Percentiles rank a stretch among this genome's conserved stretches.
phyloP scores from a whole-genome alignment of 1,140 invertebrate genomes.

The Lasioglossum albipes region DNA sequence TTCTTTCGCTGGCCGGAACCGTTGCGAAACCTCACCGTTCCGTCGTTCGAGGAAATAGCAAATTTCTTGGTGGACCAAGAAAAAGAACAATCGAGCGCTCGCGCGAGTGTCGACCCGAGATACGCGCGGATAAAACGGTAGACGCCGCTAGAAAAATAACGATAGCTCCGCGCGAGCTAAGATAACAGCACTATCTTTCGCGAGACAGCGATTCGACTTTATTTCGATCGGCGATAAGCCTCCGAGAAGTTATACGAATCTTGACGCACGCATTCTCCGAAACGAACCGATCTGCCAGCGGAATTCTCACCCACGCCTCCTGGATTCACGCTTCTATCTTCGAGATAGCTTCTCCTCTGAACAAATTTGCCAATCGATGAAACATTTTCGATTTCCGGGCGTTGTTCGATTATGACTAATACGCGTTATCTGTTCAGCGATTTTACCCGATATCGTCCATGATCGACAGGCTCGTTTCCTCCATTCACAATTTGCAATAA shows the following conservation, averaged over 20 bases:
- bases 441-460: too few relatives aligned
- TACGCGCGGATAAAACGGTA: too few relatives aligned
- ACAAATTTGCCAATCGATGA: too few relatives aligned
- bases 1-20: not conserved
- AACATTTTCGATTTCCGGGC: too few relatives aligned
- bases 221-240: slow-evolving; percentile 20
- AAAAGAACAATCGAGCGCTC: not conserved
- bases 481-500: too few relatives aligned
- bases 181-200: slow-evolving; percentile 26
- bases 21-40: not conserved
- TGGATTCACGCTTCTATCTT: too few relatives aligned
- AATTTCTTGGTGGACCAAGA: not conserved
- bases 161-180: slow-evolving; percentile 7
- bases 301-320: not conserved
- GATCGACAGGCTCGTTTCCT: too few relatives aligned
- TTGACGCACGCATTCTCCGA: not conserved
- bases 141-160: not conserved
- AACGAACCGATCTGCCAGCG: too few relatives aligned
- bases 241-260: not conserved
- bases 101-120: not conserved
- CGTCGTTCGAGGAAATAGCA: too few relatives aligned
- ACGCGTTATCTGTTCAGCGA: too few relatives aligned
- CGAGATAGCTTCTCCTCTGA: too few relatives aligned
- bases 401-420: too few relatives aligned
- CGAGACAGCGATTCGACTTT: not conserved